phyloP scores from a whole-genome alignment of 2,113 vertebrate species.

The Monopterus albus region DNA sequence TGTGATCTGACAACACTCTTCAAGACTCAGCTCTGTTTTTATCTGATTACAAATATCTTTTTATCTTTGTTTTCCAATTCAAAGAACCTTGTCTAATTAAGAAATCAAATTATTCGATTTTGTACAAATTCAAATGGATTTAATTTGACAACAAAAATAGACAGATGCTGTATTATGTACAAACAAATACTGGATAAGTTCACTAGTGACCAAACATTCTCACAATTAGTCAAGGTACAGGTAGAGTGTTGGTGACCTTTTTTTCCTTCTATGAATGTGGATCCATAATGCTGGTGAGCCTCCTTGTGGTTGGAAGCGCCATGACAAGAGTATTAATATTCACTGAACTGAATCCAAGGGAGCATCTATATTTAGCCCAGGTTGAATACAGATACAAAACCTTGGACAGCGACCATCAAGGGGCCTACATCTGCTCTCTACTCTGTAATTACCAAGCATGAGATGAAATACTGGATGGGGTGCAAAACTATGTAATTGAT shows the following conservation, averaged over 20 bases:
- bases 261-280: background rate
- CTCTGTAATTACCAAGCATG: constrained; percentile 37
- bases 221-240: background rate
- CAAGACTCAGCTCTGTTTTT: constrained; percentile 34
- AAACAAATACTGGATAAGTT: background rate
- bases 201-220: background rate
- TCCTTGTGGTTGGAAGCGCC: constrained; percentile 24
- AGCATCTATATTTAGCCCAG: constrained; percentile 24
- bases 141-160: too few species aligned
- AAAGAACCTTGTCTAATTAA: too few species aligned
- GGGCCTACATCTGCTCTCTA: constrained; percentile 40
- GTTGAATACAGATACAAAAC: constrained; percentile 15
- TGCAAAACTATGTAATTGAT: constrained; percentile 24
- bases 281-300: constrained; percentile 27
- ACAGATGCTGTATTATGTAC: background rate
- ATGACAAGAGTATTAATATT: constrained; percentile 24
- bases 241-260: background rate
- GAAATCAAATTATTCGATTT: too few species aligned
- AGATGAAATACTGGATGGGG: constrained; percentile 16
- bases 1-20: constrained; percentile 32
- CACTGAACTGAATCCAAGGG: background rate
- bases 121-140: too few species aligned
- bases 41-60: too few species aligned
- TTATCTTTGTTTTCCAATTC: too few species aligned
- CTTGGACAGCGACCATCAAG: constrained; percentile 27